Percentiles rank a stretch among this genome's conserved stretches.
phyloP scores from a whole-genome alignment of 2,113 vertebrate species.

The Onychorhynchus coronatus region DNA sequence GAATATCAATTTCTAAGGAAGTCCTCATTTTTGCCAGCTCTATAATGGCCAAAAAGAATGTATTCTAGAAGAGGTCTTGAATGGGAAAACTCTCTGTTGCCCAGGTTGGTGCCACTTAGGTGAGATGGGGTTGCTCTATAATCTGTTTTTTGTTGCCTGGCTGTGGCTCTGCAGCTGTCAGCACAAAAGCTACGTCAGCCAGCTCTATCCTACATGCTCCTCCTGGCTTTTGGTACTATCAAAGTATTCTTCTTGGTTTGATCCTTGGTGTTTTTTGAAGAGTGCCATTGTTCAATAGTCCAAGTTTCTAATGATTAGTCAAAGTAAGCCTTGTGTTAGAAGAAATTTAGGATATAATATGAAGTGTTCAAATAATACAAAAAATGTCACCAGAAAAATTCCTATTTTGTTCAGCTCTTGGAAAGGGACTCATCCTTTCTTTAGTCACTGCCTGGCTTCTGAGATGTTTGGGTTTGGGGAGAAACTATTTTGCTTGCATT shows the following conservation, averaged over 20 bases:
- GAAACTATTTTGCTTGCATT: accelerated
- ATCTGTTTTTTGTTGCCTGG: neutral
- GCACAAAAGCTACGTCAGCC: neutral
- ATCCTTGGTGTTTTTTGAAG: neutral
- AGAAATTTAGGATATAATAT: neutral
- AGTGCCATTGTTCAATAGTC: neutral
- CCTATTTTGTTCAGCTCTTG: neutral
- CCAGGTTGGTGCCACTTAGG: neutral
- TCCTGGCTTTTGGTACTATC: neutral
- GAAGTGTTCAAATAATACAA: neutral
- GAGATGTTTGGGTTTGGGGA: neutral
- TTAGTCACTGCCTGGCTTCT: neutral
- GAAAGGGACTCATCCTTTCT: neutral
- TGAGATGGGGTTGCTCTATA: neutral
- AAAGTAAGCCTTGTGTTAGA: neutral
- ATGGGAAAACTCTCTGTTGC: neutral
- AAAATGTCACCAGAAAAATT: neutral
- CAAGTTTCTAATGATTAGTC: neutral
- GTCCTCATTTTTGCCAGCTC: neutral
- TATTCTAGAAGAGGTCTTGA: neutral
- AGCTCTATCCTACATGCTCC: neutral
- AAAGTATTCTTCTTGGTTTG: neutral
- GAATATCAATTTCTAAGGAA: neutral
- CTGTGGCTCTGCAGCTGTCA: neutral
- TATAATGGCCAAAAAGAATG: neutral